A percentile compares a stretch with the other conserved stretches of the same genome.
Evolutionary conservation across 2,113 vertebrate species (phyloP).

Genomic region (Chroicocephalus ridibundus): DNA sequence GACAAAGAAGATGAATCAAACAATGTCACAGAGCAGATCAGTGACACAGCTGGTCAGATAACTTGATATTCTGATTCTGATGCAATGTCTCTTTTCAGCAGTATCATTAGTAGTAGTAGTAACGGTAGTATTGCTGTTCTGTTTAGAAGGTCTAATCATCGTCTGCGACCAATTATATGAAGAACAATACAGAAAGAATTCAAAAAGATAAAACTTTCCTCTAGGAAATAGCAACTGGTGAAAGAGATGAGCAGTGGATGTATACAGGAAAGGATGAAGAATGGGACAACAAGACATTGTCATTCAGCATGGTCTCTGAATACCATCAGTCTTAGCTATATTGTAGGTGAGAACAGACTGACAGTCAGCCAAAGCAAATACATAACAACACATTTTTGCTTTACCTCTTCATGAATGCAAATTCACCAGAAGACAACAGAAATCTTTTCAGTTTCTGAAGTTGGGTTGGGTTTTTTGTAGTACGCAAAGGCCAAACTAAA

Average conservation of each 20-base stretch:
- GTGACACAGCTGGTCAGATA: background rate
- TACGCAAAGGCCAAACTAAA: background rate
- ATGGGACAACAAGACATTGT: background rate
- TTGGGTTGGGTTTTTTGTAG: accelerated
- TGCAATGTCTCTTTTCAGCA: background rate
- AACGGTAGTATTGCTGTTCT: background rate
- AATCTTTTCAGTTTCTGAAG: background rate
- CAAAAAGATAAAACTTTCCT: background rate
- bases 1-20: background rate
- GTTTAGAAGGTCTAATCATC: background rate
- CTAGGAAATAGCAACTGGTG: background rate
- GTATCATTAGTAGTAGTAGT: background rate
- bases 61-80: background rate
- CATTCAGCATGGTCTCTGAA: background rate
- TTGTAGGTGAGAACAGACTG: background rate
- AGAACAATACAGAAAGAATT: background rate
- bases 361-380: too few relatives aligned
- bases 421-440: background rate
- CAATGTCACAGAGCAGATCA: background rate
- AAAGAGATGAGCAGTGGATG: background rate
- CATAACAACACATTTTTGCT: background rate
- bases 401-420: background rate
- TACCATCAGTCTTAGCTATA: background rate
- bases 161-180: background rate
- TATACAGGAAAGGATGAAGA: background rate